Conservation (phyloP, 2,797 vertebrate species). For the Platalea minor region DNA sequence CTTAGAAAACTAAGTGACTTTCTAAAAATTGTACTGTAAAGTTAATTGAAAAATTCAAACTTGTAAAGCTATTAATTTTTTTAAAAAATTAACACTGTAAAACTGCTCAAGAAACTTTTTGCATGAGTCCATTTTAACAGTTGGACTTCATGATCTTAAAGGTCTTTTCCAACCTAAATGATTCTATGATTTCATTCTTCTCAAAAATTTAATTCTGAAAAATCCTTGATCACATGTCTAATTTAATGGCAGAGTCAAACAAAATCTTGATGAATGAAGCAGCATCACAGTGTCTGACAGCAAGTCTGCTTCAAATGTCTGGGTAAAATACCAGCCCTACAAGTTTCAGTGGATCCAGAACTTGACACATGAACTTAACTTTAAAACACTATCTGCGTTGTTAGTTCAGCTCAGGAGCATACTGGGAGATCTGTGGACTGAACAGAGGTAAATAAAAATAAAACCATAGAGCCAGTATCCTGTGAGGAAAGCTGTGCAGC, state of each 20-base stretch:
- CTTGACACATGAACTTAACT: not conserved
- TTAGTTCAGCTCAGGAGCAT: not conserved
- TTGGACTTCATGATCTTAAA: no score
- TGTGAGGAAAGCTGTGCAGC: not conserved
- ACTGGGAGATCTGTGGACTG: not conserved
- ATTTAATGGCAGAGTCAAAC: not conserved
- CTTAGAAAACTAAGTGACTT: not conserved
- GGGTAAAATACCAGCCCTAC: not conserved
- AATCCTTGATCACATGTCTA: not conserved
- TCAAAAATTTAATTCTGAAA: not conserved
- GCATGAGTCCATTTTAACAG: not conserved
- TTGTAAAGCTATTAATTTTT: not conserved
- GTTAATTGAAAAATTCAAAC: not conserved
- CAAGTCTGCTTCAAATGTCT: not conserved
- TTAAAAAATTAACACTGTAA: not conserved
- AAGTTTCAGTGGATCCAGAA: not conserved
- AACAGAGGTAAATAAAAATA: not conserved
- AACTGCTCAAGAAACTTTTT: not conserved
- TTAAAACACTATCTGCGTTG: not conserved
- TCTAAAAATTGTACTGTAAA: not conserved
- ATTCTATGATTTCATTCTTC: not conserved
- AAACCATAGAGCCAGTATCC: not conserved
- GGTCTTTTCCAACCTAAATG: no score
- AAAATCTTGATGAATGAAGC: not conserved
- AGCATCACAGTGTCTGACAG: not conserved